Percentiles rank a stretch among this genome's conserved stretches.
Conservation (phyloP, 1,140 invertebrate species). For the Campoletis sonorensis region DNA sequence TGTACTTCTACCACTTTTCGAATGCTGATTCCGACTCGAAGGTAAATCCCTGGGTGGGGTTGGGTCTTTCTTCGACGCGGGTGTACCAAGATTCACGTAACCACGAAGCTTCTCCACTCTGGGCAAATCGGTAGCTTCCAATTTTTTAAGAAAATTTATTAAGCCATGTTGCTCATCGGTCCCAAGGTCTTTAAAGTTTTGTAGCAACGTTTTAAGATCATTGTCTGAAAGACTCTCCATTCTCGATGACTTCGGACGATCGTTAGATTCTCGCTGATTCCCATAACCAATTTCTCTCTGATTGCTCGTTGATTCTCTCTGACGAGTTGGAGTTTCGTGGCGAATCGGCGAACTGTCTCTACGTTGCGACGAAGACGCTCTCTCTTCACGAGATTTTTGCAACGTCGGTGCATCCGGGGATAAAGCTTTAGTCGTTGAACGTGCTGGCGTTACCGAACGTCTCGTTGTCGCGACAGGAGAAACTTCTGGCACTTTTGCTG, state of each 20-base stretch:
- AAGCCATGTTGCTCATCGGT: constrained; percentile 87
- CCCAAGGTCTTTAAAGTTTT: constrained; percentile 87
- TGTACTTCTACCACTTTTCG: constrained; percentile 62
- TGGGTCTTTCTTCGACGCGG: constrained; percentile 32
- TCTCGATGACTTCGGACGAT: constrained; percentile 58
- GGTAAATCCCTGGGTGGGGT: constrained; percentile 59
- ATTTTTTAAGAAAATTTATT: constrained; percentile 86
- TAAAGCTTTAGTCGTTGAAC: constrained; percentile 58
- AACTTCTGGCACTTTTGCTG: background rate
- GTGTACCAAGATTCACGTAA: constrained; percentile 79
- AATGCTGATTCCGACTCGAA: constrained; percentile 25
- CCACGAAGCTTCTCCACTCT: constrained; percentile 84
- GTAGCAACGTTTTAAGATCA: constrained; percentile 84
- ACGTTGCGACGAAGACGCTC: background rate
- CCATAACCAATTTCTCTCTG: background rate
- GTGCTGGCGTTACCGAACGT: constrained; percentile 45
- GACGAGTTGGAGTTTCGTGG: background rate
- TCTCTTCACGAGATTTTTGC: background rate
- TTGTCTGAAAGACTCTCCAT: constrained; percentile 86
- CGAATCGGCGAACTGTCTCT: background rate
- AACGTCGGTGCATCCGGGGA: constrained; percentile 33
- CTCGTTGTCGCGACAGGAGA: background rate
- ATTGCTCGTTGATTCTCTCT: background rate
- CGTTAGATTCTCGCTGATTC: constrained; percentile 35
- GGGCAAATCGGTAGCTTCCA: constrained; percentile 83